phyloP scores from a whole-genome alignment of 2,797 vertebrate genomes.

The Macrochelys suwanniensis region DNA sequence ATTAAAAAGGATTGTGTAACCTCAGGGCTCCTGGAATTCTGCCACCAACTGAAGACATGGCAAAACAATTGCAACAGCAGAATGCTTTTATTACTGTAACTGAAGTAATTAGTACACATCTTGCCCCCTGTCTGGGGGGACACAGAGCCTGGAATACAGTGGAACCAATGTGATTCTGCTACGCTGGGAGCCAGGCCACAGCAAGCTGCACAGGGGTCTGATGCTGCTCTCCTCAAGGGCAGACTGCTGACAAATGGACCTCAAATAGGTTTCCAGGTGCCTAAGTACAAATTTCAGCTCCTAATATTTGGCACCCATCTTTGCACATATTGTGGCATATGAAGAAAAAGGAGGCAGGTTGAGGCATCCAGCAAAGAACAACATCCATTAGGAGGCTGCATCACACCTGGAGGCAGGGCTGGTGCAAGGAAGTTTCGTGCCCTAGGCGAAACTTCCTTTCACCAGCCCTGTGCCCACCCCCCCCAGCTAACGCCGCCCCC shows the following conservation, averaged over 20 bases:
- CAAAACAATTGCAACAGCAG: slow-evolving; percentile 6
- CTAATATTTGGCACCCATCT: neutral
- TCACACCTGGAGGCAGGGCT: neutral
- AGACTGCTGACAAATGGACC: neutral
- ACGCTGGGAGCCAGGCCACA: neutral
- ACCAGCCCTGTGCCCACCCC: too few relatives aligned
- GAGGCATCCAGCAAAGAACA: neutral
- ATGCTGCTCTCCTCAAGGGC: neutral
- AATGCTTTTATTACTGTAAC: neutral
- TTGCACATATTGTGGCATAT: neutral
- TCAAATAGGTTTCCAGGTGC: neutral
- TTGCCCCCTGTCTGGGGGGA: neutral
- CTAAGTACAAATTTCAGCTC: neutral
- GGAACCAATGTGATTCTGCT: rapidly evolving
- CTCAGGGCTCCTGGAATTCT: slow-evolving; percentile 21
- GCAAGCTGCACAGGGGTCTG: neutral
- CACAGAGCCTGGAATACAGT: neutral
- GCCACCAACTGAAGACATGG: slow-evolving; percentile 22
- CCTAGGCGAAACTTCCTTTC: too few relatives aligned
- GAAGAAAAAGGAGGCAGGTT: neutral
- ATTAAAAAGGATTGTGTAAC: slow-evolving; percentile 10
- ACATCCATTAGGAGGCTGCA: neutral
- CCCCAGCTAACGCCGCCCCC: too few relatives aligned
- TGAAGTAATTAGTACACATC: neutral
- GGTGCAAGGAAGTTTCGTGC: too few relatives aligned